Evolutionary conservation across 1,140 invertebrate genomes (phyloP), one percentile per base, ranked within the genome.

Genomic region (Eurosta solidaginis): DNA sequence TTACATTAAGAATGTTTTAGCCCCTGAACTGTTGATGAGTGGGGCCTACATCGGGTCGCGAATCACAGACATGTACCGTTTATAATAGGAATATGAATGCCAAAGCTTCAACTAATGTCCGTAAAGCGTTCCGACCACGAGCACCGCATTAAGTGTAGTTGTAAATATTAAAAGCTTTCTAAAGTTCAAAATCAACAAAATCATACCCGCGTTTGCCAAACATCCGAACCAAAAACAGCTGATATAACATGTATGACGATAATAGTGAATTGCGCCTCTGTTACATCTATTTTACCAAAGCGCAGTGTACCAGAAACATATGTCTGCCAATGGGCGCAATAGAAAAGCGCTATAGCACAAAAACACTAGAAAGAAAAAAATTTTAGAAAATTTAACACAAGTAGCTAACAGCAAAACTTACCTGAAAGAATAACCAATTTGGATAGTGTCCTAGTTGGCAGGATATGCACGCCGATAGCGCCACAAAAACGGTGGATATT

Each of bases 281-380:
- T 99, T 1, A 99, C 98, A 91, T 99, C 98, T 83, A 99, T 91
- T 90, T 92, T 93, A 59, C 97, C 96, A 91, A 99, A 99, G 80
- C 93, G 92, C 77, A 99, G 90, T 27, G 95, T 92, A 89, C 96
- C 95, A 82, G 95, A 98, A 27, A 99, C 97, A 89, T 99, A 99
- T 0, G 97, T 98, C 88, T 99, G 97, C 98, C 98, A 99, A 89
- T 99, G 98, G 2, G 98, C 98, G 88, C 95, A 96, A 89, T 99
- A 99, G 89, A 99, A 99, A 63, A 99, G 88, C 14, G 94, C 94
- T 88, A 97, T 95, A 17, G 96, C 96, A 88, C 94, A 93, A 85
- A 99, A 96, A 89, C 95, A 96, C 91, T 95, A 91, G 9, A 75
- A 74, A 52, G 45, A 20, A 78, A 49, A 79, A 54, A 49, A 33